Percentiles rank a stretch among this genome's conserved stretches.
phyloP scores from a whole-genome alignment of 2,888 invertebrate genomes.

The Hyalella azteca region DNA sequence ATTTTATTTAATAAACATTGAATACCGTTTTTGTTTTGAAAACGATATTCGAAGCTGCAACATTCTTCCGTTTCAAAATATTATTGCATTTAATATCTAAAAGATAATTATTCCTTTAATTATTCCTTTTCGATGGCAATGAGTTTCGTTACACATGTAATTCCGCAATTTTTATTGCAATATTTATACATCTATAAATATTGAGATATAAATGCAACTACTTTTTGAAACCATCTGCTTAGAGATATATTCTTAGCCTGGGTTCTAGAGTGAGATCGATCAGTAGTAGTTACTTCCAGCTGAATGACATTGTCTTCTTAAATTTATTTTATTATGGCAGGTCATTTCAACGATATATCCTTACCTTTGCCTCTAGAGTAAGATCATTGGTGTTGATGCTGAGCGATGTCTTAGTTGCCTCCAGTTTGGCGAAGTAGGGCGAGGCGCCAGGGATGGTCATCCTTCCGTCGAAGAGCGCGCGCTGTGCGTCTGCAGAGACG shows the following conservation, averaged over 20 bases:
- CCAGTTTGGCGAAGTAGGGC: conserved; percentile 30
- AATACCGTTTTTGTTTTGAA: background rate
- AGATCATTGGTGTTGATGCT: conserved; percentile 47
- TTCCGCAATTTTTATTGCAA: background rate
- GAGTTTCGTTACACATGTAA: no score
- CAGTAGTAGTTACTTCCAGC: background rate
- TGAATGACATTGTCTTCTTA: background rate
- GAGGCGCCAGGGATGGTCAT: background rate
- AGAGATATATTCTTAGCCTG: background rate
- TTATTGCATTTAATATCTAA: background rate
- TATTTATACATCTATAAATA: background rate
- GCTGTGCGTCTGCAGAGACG: conserved; percentile 39
- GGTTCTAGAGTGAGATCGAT: background rate
- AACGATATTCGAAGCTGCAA: background rate
- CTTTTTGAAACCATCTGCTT: background rate
- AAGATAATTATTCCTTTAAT: no score
- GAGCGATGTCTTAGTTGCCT: conserved; percentile 38
- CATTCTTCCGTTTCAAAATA: background rate
- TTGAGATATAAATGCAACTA: background rate
- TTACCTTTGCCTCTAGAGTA: conserved; percentile 45
- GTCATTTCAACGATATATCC: background rate
- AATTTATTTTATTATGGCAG: no score
- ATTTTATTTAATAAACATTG: background rate
- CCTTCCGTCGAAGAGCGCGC: conserved; percentile 36
- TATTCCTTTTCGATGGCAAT: no score